Percentiles rank a stretch among this genome's conserved stretches.
These are phyloP conservation scores for Cynaeus angustus DNA, from an alignment of 2,888 invertebrate species.

Conservation along the genomic window DNA sequence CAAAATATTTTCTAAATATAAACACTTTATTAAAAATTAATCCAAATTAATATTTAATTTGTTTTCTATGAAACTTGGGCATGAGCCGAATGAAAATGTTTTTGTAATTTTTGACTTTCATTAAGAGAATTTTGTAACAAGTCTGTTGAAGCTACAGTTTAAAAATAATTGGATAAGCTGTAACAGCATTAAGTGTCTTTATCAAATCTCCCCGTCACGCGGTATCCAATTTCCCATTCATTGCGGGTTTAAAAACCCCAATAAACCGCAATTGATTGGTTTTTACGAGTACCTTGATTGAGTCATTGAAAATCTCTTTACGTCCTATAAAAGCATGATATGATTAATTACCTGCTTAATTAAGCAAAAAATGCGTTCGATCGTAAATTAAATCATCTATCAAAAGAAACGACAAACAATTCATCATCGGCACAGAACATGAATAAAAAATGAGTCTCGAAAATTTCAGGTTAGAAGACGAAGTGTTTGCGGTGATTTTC, in stretches of 20 bases:
- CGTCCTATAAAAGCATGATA: constrained; percentile 24
- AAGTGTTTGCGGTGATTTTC: no score
- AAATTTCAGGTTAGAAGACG: no score
- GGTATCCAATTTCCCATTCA: constrained; percentile 35
- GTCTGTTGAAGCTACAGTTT: not conserved
- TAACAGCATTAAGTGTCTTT: constrained; percentile 11
- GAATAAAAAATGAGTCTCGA: no score
- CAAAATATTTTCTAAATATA: no score
- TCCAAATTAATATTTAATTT: no score
- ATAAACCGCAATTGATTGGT: constrained; percentile 36
- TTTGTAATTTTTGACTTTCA: no score
- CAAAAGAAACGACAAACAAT: constrained; percentile 20
- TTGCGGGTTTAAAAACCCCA: constrained; percentile 32
- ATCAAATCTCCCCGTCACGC: constrained; percentile 22
- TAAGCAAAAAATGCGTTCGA: constrained; percentile 35
- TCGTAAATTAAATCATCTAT: constrained; percentile 42
- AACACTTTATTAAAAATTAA: no score
- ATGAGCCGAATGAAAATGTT: no score
- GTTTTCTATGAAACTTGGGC: no score
- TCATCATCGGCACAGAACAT: no score
- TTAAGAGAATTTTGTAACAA: not conserved
- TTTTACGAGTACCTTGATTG: constrained; percentile 32
- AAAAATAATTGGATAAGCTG: constrained; percentile 1
- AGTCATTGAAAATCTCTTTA: constrained; percentile 34
- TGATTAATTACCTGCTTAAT: constrained; percentile 50